Conservation (phyloP, 2,888 invertebrate genomes). For the Apocheima hispidaria region DNA sequence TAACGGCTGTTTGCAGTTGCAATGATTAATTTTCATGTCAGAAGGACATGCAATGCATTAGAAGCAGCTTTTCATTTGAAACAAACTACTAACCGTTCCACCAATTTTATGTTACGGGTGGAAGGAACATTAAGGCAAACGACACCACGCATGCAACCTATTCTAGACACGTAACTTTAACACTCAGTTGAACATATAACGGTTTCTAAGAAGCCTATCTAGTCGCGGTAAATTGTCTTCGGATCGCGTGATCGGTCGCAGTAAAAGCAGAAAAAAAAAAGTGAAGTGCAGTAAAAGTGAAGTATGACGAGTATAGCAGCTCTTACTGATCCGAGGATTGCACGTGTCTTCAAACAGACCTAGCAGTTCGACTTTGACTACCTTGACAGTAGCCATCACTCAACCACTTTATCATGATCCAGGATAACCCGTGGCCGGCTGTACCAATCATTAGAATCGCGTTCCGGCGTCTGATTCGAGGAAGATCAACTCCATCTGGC, state of each 20-base stretch:
- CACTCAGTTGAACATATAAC: conserved; percentile 46
- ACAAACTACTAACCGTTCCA: conserved; percentile 17
- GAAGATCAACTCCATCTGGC: conserved; percentile 59
- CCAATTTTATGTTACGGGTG: conserved; percentile 37
- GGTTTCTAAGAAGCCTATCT: conserved; percentile 51
- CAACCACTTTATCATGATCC: conserved; percentile 47
- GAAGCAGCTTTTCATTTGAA: conserved; percentile 4
- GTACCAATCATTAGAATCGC: conserved; percentile 32
- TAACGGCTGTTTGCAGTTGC: neutral
- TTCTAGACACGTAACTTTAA: conserved; percentile 50
- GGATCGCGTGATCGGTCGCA: conserved; percentile 64
- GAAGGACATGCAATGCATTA: conserved; percentile 6
- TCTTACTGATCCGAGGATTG: neutral
- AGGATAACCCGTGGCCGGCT: conserved; percentile 43
- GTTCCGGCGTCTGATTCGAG: conserved; percentile 41
- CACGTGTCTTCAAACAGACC: neutral
- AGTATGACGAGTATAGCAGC: conserved; percentile 48
- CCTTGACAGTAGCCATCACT: conserved; percentile 13
- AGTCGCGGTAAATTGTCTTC: conserved; percentile 36
- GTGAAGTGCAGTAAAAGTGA: conserved; percentile 71
- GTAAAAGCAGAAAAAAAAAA: too few relatives aligned
- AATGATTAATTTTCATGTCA: conserved; percentile 8
- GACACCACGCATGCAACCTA: conserved; percentile 49
- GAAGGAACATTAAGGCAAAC: conserved; percentile 45
- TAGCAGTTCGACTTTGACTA: neutral